Percentiles rank a stretch among this genome's conserved stretches.
phyloP scores from a whole-genome alignment of 2,113 vertebrate species.

The Archocentrus centrarchus region DNA sequence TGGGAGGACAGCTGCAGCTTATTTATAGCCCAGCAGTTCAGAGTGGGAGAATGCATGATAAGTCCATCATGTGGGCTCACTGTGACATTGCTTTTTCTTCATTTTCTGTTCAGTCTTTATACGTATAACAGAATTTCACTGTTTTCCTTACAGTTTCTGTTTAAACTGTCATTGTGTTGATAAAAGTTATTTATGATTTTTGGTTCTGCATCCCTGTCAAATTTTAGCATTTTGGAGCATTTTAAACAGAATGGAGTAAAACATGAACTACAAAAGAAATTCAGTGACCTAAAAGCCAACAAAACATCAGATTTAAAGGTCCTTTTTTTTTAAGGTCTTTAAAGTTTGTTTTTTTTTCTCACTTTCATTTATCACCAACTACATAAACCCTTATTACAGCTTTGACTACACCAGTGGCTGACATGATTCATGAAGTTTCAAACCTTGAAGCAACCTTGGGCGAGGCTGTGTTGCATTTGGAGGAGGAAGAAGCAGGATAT shows the following conservation, averaged over 20 bases:
- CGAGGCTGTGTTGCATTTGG: background rate
- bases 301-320: background rate
- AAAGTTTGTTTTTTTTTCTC: background rate
- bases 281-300: background rate
- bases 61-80: constrained; percentile 19
- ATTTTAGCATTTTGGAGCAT: background rate
- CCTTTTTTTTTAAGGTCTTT: background rate
- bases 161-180: background rate
- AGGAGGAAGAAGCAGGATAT: background rate
- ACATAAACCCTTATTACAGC: background rate
- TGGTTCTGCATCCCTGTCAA: background rate
- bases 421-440: background rate
- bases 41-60: constrained; percentile 27
- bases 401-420: background rate
- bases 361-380: background rate
- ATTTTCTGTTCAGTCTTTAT: background rate
- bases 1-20: constrained; percentile 69
- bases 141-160: background rate
- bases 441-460: background rate
- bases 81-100: constrained; percentile 11
- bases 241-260: background rate
- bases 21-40: constrained; percentile 67
- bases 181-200: background rate
- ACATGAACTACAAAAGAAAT: accelerated
- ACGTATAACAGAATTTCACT: background rate